A percentile compares a stretch with the other conserved stretches of the same genome.
These are phyloP conservation scores for Lathamus discolor DNA, from an alignment of 2,113 vertebrate genomes.

Conservation along the genomic window DNA sequence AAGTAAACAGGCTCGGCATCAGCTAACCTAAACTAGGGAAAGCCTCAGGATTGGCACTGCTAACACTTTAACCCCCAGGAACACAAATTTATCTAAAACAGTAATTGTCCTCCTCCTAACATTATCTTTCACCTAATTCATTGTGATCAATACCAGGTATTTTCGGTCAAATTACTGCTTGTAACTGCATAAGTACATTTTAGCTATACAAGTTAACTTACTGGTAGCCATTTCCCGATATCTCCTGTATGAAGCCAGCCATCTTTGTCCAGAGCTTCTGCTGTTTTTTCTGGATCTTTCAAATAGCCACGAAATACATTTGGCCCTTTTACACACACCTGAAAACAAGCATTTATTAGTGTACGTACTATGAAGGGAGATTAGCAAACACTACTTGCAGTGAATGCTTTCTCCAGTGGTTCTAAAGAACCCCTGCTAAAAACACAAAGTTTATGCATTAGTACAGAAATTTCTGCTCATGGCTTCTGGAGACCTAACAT, in stretches of 20 bases:
- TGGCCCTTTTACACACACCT: slow-evolving; percentile 95
- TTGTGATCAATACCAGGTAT: not conserved
- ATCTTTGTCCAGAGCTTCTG: slow-evolving; percentile 87
- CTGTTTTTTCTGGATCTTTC: slow-evolving; percentile 89
- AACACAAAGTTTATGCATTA: not conserved
- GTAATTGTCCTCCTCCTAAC: not conserved
- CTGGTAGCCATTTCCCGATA: slow-evolving; percentile 94
- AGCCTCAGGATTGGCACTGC: not conserved
- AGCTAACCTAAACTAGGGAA: not conserved
- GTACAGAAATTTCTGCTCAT: not conserved
- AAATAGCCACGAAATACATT: slow-evolving; percentile 94
- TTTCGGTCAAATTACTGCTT: not conserved
- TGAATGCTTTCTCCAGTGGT: not conserved
- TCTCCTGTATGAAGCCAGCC: slow-evolving; percentile 98
- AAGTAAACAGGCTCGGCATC: not conserved
- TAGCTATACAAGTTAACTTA: slow-evolving; percentile 64
- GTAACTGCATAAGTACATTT: not conserved
- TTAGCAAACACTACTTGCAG: not conserved
- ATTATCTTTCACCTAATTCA: not conserved
- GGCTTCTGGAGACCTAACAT: not conserved
- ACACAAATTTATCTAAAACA: not conserved
- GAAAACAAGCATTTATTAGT: not conserved
- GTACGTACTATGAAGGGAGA: not conserved
- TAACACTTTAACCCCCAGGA: not conserved
- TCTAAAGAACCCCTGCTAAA: not conserved